phyloP scores from a whole-genome alignment of 2,113 vertebrate species.

The Bufo bufo region DNA sequence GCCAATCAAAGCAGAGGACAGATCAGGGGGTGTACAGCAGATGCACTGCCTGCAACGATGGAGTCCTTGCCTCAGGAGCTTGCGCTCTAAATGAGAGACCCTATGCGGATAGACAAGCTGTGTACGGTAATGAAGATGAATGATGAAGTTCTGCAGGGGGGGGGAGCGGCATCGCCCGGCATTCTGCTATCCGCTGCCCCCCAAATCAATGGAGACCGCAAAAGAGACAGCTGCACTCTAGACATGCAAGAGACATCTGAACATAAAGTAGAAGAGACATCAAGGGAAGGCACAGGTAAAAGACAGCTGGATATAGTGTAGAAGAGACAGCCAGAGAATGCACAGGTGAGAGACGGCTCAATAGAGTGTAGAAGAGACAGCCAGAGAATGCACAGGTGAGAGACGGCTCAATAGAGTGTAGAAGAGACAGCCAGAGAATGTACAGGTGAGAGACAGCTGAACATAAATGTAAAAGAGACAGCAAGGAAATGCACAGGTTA shows the following conservation, averaged over 20 bases:
- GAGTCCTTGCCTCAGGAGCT: background rate
- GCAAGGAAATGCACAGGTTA: background rate
- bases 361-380: background rate
- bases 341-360: too few relatives aligned
- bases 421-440: too few relatives aligned
- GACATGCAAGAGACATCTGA: too few relatives aligned
- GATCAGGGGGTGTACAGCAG: background rate
- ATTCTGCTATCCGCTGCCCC: background rate
- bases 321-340: too few relatives aligned
- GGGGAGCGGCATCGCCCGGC: background rate
- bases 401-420: background rate
- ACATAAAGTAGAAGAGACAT: background rate
- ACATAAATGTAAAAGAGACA: too few relatives aligned
- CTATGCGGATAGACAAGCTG: background rate
- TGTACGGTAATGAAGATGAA: background rate
- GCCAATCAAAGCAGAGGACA: background rate
- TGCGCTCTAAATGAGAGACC: background rate
- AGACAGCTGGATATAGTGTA: too few relatives aligned
- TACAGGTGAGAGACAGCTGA: too few relatives aligned
- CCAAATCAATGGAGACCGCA: background rate
- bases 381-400: background rate
- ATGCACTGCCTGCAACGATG: background rate
- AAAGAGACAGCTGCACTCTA: background rate
- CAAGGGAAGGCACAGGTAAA: too few relatives aligned
- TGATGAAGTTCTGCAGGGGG: background rate